Evolutionary conservation across 1,140 invertebrate species (phyloP).

Genomic region (Drosophila chauvacae): DNA sequence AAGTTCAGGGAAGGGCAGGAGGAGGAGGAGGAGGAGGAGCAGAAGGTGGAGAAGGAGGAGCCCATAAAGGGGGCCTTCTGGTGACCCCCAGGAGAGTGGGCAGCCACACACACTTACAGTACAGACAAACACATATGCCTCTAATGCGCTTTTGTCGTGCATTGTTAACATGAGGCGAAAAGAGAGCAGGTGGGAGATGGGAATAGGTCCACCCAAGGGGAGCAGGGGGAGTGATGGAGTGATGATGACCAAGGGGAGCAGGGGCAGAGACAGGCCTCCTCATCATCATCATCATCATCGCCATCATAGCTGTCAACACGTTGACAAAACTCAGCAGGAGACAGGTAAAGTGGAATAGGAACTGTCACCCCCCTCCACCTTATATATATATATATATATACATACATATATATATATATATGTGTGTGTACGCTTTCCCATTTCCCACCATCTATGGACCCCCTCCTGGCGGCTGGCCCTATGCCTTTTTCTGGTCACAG

Average conservation of each 20-base stretch:
- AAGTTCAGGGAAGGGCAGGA: neutral
- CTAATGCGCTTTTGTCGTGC: constrained; percentile 79
- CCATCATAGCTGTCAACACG: constrained; percentile 75
- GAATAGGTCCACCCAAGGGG: neutral
- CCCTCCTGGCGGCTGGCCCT: neutral
- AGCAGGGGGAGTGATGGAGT: neutral
- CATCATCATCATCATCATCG: constrained; percentile 38
- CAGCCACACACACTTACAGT: constrained; percentile 23
- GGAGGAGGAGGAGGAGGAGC: neutral
- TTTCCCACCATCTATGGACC: neutral
- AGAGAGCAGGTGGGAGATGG: neutral
- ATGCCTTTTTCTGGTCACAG: constrained; percentile 52
- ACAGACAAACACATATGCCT: constrained; percentile 43
- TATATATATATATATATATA: neutral
- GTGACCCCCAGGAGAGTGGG: constrained; percentile 37
- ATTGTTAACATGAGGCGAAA: constrained; percentile 64
- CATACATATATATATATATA: neutral
- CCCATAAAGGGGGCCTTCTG: neutral
- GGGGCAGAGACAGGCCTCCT: neutral
- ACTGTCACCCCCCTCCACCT: neutral
- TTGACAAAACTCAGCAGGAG: constrained; percentile 50
- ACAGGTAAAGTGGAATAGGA: constrained; percentile 39
- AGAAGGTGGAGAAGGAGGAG: neutral
- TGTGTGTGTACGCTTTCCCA: neutral
- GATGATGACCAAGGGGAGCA: constrained; percentile 4